Base-by-base conservation (phyloP, 2,888 invertebrate genomes). In the Acleris literana region DNA sequence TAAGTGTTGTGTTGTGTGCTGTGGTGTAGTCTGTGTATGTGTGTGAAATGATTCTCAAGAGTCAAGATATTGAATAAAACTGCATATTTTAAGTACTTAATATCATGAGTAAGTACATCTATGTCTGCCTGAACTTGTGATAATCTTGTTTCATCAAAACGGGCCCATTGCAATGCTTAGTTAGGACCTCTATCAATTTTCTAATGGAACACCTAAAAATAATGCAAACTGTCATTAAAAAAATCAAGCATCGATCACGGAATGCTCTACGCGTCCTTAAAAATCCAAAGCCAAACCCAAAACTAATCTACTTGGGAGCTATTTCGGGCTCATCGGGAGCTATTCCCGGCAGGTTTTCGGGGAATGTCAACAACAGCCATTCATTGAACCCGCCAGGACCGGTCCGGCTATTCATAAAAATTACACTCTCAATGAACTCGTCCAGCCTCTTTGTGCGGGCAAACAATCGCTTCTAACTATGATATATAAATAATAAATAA, bases 331-430 rank as follows among this genome's bases (percentile, higher is more conserved):
- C 83, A 86, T 87, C 88, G 87, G 89, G 90, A 83, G 78, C 87
- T 91, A 90, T 91, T 90, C 87, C 86, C 85, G 84, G 89, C 92
- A 90, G 90, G 92, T 92, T 92, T 92, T 92, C 88, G 91, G 91
- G 89, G 91, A 92, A 91, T 91, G 92, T 92, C 92, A 92, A 92
- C 92, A 92, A 39, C 39, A 90, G 79, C 87, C 90, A 90, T 90
- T 90, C 91, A 91, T 87, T 92, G 90, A 92, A 92, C 91, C 85
- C 86, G 86, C 82, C 84, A 85, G 83, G 86, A 87, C 87, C 90
- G 90, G 90, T 87, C 87, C 76, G 76, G 78, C 77, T 90, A 92
- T 92, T 91, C 91, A 92, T 90, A 90, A 88, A 89, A 90, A 86
- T 88, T 79, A 86, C 85, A 86, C 88, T 85, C 84, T 90, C 85